These are phyloP conservation scores for Ctenicera cuprea DNA, from an alignment of 2,888 invertebrate genomes.

Conservation along the genomic window DNA sequence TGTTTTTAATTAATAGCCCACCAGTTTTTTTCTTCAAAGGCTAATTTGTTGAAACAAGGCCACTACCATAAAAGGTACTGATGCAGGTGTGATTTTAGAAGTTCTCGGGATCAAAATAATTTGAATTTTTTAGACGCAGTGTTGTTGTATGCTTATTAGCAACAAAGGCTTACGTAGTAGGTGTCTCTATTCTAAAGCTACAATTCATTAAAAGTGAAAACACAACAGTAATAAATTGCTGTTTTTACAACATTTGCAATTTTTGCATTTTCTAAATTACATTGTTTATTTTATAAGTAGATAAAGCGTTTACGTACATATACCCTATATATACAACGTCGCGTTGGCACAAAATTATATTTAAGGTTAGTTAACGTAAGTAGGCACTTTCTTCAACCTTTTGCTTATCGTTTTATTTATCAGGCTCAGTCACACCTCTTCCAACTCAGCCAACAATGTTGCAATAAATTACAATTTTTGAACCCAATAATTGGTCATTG, in stretches of 20 bases:
- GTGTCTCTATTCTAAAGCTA: too few species aligned
- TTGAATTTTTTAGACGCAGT: too few species aligned
- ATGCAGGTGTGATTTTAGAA: constrained; percentile 14
- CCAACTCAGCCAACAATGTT: constrained; percentile 17
- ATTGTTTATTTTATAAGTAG: too few species aligned
- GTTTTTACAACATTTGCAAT: too few species aligned
- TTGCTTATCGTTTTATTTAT: constrained; percentile 17
- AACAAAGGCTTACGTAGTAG: too few species aligned
- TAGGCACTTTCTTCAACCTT: constrained; percentile 10
- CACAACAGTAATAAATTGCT: too few species aligned
- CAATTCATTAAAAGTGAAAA: too few species aligned
- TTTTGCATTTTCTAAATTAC: too few species aligned
- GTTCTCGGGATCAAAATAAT: neutral
- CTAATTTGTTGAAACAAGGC: constrained; percentile 13
- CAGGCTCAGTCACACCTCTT: constrained; percentile 24
- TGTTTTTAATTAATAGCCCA: constrained; percentile 24
- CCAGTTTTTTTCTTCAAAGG: neutral
- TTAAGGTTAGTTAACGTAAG: neutral
- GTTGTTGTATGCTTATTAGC: too few species aligned
- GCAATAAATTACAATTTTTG: constrained; percentile 30
- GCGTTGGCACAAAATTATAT: neutral
- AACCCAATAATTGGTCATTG: constrained; percentile 17
- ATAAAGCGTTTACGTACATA: too few species aligned
- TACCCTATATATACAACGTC: too few species aligned
- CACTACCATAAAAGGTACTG: constrained; percentile 7